Evolutionary conservation across 2,797 vertebrate species (phyloP).

Genomic region (Otolemur crassicaudatus): DNA sequence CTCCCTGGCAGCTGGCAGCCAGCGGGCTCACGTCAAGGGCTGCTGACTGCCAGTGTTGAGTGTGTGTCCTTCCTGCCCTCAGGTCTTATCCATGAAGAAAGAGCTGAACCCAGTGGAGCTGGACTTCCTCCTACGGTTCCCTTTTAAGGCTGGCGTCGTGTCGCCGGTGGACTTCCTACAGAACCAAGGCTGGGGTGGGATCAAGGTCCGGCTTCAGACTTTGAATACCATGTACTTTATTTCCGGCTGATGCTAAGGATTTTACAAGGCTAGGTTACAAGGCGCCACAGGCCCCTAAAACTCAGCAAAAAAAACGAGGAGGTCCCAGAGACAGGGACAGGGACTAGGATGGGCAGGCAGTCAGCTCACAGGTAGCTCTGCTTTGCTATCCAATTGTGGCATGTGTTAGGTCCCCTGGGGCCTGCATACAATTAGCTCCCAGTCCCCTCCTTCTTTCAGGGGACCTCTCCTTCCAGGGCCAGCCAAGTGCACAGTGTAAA

Average conservation of each 20-base stretch:
- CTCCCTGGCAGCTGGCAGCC: not conserved
- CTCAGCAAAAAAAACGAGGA: accelerated
- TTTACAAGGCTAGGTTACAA: not conserved
- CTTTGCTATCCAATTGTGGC: not conserved
- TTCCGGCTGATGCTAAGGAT: accelerated
- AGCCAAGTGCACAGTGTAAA: not conserved
- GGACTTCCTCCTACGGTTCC: constrained; percentile 89
- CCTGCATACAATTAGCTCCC: not conserved
- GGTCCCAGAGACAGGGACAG: not conserved
- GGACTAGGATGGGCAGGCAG: not conserved
- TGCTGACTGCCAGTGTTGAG: accelerated
- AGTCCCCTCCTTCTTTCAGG: not conserved
- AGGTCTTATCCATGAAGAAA: constrained; percentile 87
- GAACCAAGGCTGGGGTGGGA: constrained; percentile 87
- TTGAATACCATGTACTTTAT: accelerated
- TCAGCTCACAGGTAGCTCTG: not conserved
- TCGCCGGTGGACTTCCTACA: constrained; percentile 88
- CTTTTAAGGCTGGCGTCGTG: constrained; percentile 78
- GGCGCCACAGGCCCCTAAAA: accelerated
- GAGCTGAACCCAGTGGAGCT: constrained; percentile 86
- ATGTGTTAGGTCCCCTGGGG: not conserved
- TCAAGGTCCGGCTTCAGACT: constrained; percentile 84
- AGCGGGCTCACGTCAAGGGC: accelerated
- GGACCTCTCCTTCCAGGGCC: not conserved
- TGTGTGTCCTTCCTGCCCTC: not conserved